These are phyloP conservation scores for Pseudochromis fuscus DNA, from an alignment of 2,797 vertebrate species.

Conservation along the genomic window DNA sequence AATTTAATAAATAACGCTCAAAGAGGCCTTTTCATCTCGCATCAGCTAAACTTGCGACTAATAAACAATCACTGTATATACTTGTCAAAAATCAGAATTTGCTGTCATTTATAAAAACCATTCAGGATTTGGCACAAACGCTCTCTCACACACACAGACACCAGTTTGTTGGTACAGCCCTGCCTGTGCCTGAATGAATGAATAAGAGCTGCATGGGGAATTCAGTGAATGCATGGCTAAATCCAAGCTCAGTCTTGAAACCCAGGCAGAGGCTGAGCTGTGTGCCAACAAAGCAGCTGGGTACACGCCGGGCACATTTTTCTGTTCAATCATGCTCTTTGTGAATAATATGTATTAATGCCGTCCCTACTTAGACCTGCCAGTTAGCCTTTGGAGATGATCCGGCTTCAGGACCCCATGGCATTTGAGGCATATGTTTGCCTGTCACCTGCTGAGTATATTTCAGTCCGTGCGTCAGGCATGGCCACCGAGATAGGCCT, in stretches of 20 bases:
- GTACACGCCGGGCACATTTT: conserved; percentile 81
- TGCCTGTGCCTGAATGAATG: conserved; percentile 73
- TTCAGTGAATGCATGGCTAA: conserved; percentile 80
- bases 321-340: conserved; percentile 88
- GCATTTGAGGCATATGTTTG: conserved; percentile 84
- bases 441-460: conserved; percentile 82
- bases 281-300: conserved; percentile 81
- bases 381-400: conserved; percentile 88
- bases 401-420: conserved; percentile 83
- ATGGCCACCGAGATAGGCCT: conserved; percentile 60
- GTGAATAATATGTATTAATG: conserved; percentile 87
- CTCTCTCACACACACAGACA: conserved; percentile 46
- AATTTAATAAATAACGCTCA: conserved; percentile 10
- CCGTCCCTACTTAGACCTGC: conserved; percentile 81
- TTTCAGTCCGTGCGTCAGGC: conserved; percentile 63
- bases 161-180: conserved; percentile 70
- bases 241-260: conserved; percentile 76
- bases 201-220: conserved; percentile 80
- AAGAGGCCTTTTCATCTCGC: conserved; percentile 20
- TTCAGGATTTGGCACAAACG: conserved; percentile 53
- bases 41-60: conserved; percentile 11
- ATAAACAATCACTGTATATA: conserved; percentile 36
- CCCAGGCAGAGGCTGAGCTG: conserved; percentile 69
- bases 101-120: conserved; percentile 61
- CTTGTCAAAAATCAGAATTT: conserved; percentile 68